A percentile compares a stretch with the other conserved stretches of the same genome.
phyloP scores from a whole-genome alignment of 2,113 vertebrate genomes.

The Grammomys dolichurus region DNA sequence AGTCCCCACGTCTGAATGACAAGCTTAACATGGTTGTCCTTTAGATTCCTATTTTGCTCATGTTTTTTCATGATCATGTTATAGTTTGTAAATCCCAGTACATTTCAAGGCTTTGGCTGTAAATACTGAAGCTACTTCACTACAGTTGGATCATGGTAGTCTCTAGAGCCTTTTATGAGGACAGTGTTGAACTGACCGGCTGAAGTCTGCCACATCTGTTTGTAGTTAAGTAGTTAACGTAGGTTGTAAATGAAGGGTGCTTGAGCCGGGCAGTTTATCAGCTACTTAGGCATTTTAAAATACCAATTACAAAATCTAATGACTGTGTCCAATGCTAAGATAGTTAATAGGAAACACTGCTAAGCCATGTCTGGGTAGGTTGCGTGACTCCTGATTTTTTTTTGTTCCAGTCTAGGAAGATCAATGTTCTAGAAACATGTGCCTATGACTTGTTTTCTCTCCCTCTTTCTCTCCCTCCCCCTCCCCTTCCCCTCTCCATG shows the following conservation, averaged over 20 bases:
- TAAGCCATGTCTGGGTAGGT: background rate
- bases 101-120: background rate
- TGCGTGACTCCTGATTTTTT: background rate
- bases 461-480: background rate
- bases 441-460: background rate
- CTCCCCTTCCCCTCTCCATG: no score
- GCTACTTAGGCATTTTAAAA: conserved; percentile 74
- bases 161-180: background rate
- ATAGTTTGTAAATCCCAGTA: background rate
- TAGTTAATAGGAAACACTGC: background rate
- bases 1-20: background rate
- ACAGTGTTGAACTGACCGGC: background rate
- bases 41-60: background rate
- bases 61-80: background rate
- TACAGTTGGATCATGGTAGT: background rate
- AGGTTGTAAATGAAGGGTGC: conserved; percentile 61
- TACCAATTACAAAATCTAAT: conserved; percentile 60
- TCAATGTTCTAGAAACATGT: background rate
- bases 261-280: conserved; percentile 73
- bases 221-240: conserved; percentile 39
- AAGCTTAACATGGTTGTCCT: background rate
- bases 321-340: background rate
- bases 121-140: background rate
- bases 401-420: background rate
- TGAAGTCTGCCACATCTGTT: background rate